A percentile compares a stretch with the other conserved stretches of the same genome.
Conservation (phyloP, 2,113 vertebrate genomes). For the Melanocharis versteri region DNA sequence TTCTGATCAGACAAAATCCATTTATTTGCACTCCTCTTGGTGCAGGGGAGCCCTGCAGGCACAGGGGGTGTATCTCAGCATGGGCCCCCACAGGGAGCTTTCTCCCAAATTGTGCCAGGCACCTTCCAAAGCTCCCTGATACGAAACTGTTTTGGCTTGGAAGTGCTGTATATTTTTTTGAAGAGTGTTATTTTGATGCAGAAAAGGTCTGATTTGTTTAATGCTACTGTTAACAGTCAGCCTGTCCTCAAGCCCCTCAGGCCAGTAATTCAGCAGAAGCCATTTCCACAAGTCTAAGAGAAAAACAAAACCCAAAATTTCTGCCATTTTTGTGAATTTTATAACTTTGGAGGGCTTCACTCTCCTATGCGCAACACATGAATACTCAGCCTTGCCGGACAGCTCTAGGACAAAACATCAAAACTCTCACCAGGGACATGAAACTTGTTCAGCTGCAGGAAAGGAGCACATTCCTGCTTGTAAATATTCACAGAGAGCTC, state of each 20-base stretch:
- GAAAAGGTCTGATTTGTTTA: background rate
- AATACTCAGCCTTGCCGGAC: background rate
- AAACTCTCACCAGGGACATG: fast-evolving
- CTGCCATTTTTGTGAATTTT: background rate
- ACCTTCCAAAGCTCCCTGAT: background rate
- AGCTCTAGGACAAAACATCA: background rate
- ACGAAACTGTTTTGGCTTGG: background rate
- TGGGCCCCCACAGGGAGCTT: background rate
- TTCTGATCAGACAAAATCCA: background rate
- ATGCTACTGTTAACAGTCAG: fast-evolving
- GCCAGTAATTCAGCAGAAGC: background rate
- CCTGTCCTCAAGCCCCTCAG: background rate
- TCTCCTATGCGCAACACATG: background rate
- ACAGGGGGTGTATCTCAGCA: background rate
- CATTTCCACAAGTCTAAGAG: background rate
- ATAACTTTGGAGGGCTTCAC: background rate
- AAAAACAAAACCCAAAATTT: background rate
- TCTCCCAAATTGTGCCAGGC: background rate
- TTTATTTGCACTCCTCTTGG: background rate
- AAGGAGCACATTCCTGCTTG: background rate
- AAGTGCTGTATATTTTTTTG: background rate
- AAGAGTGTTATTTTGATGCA: background rate
- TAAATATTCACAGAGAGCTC: background rate
- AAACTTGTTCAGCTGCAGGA: background rate
- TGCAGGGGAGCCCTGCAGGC: background rate